Base-by-base conservation (phyloP, 1,140 invertebrate genomes). In the Aphidius gifuensis region DNA sequence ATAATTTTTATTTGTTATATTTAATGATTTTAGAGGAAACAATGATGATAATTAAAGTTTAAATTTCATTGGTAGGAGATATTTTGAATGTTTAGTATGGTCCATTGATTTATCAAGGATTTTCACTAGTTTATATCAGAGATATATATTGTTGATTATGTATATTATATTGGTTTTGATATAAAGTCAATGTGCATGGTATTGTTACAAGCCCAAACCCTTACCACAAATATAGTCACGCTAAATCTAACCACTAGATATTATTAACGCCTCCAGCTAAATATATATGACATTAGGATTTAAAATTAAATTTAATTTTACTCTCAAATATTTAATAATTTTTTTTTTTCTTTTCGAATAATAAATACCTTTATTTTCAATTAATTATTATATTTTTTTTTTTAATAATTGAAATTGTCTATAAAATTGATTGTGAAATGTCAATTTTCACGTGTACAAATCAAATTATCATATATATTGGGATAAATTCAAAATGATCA, bases 151-250 rank as follows among this genome's bases (percentile, higher is more conserved):
- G 40, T 42, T 38, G 50, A 39, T 50, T 53, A 51, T 49, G 43
- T 32, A 16, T 16, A 16, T 16, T 16, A 16, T 16, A 16, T 16
- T 16, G 16, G 16, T 16, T 16, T 16, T 61, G 42, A 32, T 16
- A 50, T 61, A 16, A 61, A 50, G 45, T 61, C 50, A 50, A 61
- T 61, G 43, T 50, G 49, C 49, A 61, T 61, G 59, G 16, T 50
- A 61, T 61, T 61, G 59, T 54, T 61, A 54, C 43, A 51, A 61
- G 50, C 50, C 53, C 46, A 16, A 51, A 61, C 49, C 59, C 50
- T 61, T 61, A 61, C 59, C 59, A 50, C 59, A 43, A 9, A 53
- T 16, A 16, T 42, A 44, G 44, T 54, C 48, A 50, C 50, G 50
- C 59, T 53, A 50, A 21, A 61, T 55, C 50, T 61, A 42, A 53